Base-by-base conservation (phyloP, 2,888 invertebrate genomes). In the Pheosia gnoma region DNA sequence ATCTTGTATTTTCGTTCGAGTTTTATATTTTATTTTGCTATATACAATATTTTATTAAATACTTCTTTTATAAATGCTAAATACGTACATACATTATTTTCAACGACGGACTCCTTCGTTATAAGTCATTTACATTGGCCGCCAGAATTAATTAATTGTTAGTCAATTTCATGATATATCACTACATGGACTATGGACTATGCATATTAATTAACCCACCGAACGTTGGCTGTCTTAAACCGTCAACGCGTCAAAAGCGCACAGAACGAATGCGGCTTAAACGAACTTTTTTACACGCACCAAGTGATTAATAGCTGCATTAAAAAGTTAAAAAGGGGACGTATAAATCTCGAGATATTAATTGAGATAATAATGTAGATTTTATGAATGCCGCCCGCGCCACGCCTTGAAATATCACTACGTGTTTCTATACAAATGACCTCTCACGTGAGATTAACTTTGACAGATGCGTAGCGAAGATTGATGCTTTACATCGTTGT, bases 351-450 rank as follows among this genome's bases (percentile, higher is more conserved):
- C 62, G 59, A 77, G 82, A 86, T 86, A 81, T 83, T 85, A 82
- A 85, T 85, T 83, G 78, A 84, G 85, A 87, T 86, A 87, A 86
- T 81, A 77, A 83, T 82, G 82, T 85, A 72, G 78, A 78, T 81
- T 83, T 83, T 83, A 83, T 82, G 71, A 78, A 81, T 79, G 73
- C 71, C 62, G 61, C 63, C 63, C 66, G 38, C 62, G 71, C 63
- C 69, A 73, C 71, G 72, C 75, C 77, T 77, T 73, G 74, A 74
- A 71, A 75, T 78, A 78, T 77, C 72, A 67, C 66, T 65, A 66
- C 67, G 71, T 63, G 67, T 72, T 74, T 68, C 72, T 65, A 62
- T 76, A 80, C 75, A 78, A 80, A 81, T 78, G 73, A 74, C 76
- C 78, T 82, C 80, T 78, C 80, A 67, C 71, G 62, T 63, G 45